These are phyloP conservation scores for Diogma glabrata DNA, from an alignment of 2,888 invertebrate genomes.

Conservation along the genomic window DNA sequence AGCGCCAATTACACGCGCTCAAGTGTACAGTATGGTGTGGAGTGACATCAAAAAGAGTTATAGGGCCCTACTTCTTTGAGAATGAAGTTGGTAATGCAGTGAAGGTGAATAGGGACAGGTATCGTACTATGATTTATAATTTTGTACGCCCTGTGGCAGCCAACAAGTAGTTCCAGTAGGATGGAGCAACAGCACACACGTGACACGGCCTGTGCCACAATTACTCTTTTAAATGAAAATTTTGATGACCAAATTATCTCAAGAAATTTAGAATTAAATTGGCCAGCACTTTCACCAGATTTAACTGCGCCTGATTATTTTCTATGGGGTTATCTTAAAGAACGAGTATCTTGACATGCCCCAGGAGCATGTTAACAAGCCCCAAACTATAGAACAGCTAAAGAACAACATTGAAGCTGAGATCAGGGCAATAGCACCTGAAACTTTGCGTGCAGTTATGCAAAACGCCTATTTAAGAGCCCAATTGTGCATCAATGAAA, in stretches of 20 bases:
- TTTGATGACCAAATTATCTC: not conserved
- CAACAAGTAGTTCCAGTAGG: not conserved
- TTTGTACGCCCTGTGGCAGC: not conserved
- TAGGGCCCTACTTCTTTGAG: too few species aligned
- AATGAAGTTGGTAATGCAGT: too few species aligned
- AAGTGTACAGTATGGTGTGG: too few species aligned
- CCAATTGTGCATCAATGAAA: not conserved
- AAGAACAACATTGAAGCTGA: not conserved
- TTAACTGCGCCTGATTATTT: too few species aligned
- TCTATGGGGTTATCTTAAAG: too few species aligned
- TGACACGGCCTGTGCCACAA: not conserved
- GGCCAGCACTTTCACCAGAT: not conserved
- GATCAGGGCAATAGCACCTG: too few species aligned
- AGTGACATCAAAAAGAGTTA: too few species aligned
- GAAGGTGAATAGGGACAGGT: constrained; percentile 34
- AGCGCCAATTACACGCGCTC: too few species aligned
- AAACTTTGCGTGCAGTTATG: too few species aligned
- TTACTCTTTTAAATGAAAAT: not conserved
- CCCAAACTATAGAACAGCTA: not conserved
- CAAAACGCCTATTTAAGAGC: not conserved
- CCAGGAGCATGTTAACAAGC: too few species aligned
- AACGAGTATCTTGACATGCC: too few species aligned
- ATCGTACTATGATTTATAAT: too few species aligned
- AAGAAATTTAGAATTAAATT: not conserved
- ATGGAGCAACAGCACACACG: not conserved